phyloP scores from a whole-genome alignment of 1,140 invertebrate genomes.

The Dendrolimus punctatus region DNA sequence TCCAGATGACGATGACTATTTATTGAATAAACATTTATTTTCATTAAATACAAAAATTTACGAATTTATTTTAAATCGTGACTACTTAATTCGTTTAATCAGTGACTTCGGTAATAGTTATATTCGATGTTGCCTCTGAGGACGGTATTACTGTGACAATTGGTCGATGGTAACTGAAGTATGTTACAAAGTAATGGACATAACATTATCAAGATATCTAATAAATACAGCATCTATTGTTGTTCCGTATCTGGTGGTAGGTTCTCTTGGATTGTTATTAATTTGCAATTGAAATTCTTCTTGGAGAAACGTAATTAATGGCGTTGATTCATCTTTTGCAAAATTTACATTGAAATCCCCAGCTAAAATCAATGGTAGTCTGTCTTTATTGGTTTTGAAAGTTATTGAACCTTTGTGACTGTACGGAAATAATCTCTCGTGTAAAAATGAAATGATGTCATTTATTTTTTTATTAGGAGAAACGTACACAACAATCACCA shows the following conservation, averaged over 20 bases:
- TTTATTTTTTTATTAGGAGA: conserved; percentile 5
- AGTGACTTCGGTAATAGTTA: conserved; percentile 7
- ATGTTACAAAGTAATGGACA: conserved; percentile 10
- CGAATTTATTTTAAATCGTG: not conserved
- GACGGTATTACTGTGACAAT: conserved; percentile 13
- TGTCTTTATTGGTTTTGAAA: conserved; percentile 8
- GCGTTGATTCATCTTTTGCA: conserved; percentile 13
- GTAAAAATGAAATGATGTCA: conserved; percentile 4
- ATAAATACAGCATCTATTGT: conserved; percentile 19
- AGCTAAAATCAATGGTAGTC: conserved; percentile 7
- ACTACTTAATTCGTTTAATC: conserved; percentile 2
- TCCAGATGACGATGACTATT: no score
- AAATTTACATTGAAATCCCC: conserved; percentile 15
- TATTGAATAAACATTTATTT: no score
- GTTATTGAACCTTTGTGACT: conserved; percentile 10
- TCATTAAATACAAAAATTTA: no score
- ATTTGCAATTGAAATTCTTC: conserved; percentile 17
- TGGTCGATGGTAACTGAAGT: conserved; percentile 13
- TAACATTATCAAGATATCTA: conserved; percentile 15
- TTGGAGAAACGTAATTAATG: conserved; percentile 11
- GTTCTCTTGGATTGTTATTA: conserved; percentile 18
- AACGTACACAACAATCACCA: conserved; percentile 5
- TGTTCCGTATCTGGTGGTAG: conserved; percentile 15
- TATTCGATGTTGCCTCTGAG: conserved; percentile 12
- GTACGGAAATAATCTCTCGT: conserved; percentile 1